phyloP scores from a whole-genome alignment of 2,888 invertebrate genomes.

The Platycnemis pennipes region DNA sequence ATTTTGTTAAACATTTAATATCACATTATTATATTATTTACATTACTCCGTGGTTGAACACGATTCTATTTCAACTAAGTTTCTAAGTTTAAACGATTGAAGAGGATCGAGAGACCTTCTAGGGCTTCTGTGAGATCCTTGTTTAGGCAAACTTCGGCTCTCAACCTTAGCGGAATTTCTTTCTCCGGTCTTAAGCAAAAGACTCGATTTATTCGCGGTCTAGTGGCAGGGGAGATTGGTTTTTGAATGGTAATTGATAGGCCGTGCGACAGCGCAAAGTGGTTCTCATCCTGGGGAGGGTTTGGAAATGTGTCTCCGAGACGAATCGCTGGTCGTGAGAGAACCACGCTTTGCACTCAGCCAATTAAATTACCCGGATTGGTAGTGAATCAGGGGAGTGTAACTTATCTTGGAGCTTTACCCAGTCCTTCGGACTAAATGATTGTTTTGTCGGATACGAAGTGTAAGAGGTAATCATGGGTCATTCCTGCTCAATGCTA shows the following conservation, averaged over 20 bases:
- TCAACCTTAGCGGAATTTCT: neutral
- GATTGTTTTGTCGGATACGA: neutral
- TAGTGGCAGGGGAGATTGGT: neutral
- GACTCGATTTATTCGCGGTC: neutral
- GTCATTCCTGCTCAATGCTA: neutral
- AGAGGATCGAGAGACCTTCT: too few species aligned
- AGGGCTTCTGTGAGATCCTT: neutral
- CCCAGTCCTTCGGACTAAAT: neutral
- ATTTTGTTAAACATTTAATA: too few species aligned
- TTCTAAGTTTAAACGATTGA: too few species aligned
- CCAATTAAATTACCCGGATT: constrained; percentile 56
- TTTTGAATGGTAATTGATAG: constrained; percentile 43
- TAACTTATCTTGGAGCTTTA: neutral
- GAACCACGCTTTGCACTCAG: constrained; percentile 50
- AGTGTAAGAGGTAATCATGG: neutral
- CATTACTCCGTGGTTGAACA: too few species aligned
- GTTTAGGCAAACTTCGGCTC: neutral
- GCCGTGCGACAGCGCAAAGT: constrained; percentile 9
- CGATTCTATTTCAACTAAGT: too few species aligned
- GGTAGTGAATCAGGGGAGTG: neutral
- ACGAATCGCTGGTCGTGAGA: constrained; percentile 35
- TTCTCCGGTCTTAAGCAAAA: neutral
- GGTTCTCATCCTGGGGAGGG: neutral
- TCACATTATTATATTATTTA: too few species aligned
- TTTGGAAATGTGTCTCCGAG: constrained; percentile 37